Conservation (phyloP, 2,797 vertebrate species). For the Channa striata region DNA sequence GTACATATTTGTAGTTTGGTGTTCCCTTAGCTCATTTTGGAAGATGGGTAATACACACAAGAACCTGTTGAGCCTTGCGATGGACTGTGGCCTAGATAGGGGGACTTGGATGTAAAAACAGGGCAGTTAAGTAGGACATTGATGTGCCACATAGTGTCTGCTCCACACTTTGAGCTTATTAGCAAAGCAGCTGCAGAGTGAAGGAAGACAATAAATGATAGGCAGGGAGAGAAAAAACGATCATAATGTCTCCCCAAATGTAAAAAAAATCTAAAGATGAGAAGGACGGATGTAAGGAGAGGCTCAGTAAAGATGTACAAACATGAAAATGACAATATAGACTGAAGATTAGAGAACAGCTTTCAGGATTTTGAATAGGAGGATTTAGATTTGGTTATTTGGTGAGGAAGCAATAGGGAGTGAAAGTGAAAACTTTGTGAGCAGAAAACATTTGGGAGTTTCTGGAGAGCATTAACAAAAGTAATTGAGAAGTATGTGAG, state of each 20-base stretch:
- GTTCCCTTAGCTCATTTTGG: conserved; percentile 14
- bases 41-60: background rate
- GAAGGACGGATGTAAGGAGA: conserved; percentile 19
- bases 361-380: conserved; percentile 4
- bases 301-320: conserved; percentile 9
- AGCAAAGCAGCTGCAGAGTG: conserved; percentile 21
- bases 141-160: conserved; percentile 37
- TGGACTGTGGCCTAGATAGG: conserved; percentile 72
- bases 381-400: background rate
- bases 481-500: conserved; percentile 35
- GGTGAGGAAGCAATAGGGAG: background rate
- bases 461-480: conserved; percentile 1
- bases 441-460: conserved; percentile 2
- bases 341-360: conserved; percentile 12
- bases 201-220: background rate
- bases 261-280: background rate
- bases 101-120: conserved; percentile 64
- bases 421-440: conserved; percentile 28
- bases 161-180: conserved; percentile 41
- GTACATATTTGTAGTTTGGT: background rate
- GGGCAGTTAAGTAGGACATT: conserved; percentile 71
- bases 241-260: background rate
- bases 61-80: conserved; percentile 37
- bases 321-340: conserved; percentile 2
- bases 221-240: background rate